These are phyloP conservation scores for Hystrix cristata DNA, from an alignment of 2,113 vertebrate genomes.

Conservation along the genomic window DNA sequence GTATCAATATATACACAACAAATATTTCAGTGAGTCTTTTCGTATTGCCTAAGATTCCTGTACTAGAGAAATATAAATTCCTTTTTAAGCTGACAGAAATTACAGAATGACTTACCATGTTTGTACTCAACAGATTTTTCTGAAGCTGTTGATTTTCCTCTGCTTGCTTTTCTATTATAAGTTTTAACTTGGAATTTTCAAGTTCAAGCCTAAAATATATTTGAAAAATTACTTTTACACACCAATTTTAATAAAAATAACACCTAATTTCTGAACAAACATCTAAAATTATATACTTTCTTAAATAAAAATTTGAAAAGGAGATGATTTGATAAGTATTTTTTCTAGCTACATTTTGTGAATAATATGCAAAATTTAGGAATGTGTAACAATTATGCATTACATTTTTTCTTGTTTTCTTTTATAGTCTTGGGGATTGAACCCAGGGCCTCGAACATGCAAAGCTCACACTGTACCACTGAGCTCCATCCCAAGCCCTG, in stretches of 20 bases:
- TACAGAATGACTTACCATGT: neutral
- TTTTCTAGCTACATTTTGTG: constrained; percentile 32
- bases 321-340: neutral
- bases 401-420: neutral
- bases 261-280: neutral
- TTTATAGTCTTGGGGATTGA: neutral
- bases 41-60: neutral
- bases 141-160: too few relatives aligned
- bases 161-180: too few relatives aligned
- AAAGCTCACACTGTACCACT: neutral
- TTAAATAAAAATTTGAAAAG: neutral
- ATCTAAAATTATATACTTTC: constrained; percentile 17
- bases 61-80: neutral
- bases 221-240: neutral
- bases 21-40: neutral
- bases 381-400: neutral
- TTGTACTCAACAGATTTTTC: too few relatives aligned
- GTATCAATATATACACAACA: neutral
- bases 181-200: too few relatives aligned
- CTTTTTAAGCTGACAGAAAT: neutral
- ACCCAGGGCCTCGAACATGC: neutral
- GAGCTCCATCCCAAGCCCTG: neutral
- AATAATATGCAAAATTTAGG: neutral
- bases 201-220: neutral
- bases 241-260: neutral